Conservation (phyloP, 2,113 vertebrate species). For the Eptesicus fuscus region DNA sequence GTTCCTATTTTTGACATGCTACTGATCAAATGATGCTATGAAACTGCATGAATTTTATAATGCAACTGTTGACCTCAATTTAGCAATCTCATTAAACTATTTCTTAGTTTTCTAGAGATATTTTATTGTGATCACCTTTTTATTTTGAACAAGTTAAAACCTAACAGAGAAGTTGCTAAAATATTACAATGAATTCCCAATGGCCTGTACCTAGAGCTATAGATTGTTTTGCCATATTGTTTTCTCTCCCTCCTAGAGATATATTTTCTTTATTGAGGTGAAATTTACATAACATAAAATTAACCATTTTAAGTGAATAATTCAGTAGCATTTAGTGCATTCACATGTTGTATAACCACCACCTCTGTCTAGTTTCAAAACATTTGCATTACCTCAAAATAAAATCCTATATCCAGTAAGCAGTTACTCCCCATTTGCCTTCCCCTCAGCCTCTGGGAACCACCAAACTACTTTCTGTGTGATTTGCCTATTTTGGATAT, state of each 20-base stretch:
- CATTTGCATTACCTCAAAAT: slow-evolving; percentile 8
- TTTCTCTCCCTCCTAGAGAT: background rate
- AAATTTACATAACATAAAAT: slow-evolving; percentile 21
- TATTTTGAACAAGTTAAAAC: background rate
- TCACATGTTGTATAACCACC: background rate
- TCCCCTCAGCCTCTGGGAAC: background rate
- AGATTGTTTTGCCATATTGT: background rate
- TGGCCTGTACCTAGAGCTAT: background rate
- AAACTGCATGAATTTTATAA: background rate
- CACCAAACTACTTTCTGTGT: background rate
- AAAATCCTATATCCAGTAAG: background rate
- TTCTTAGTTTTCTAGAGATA: slow-evolving; percentile 10
- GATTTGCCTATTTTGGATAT: background rate
- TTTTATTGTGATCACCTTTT: background rate
- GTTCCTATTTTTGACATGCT: background rate
- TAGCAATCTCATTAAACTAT: background rate
- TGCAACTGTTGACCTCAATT: background rate
- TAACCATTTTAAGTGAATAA: background rate
- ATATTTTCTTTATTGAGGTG: background rate
- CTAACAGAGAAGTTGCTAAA: background rate
- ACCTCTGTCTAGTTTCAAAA: background rate
- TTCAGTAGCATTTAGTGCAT: background rate
- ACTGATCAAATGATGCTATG: background rate
- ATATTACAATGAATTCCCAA: background rate
- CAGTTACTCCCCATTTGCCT: background rate